Evolutionary conservation across 1,140 invertebrate species (phyloP).

Genomic region (Chionoecetes opilio): DNA sequence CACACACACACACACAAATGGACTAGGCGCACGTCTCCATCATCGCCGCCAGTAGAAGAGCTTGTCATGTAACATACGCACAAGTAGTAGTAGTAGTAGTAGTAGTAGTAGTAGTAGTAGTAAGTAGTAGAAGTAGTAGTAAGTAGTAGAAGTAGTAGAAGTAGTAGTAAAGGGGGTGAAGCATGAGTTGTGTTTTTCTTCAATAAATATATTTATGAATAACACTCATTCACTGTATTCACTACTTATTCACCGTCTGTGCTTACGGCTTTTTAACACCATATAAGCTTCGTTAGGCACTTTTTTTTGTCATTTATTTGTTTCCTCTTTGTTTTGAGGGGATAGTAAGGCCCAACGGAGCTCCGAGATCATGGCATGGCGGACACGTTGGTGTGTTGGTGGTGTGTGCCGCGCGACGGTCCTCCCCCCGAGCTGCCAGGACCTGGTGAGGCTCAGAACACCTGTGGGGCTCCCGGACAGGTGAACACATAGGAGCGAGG

Average conservation of each 20-base stretch:
- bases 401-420: not conserved
- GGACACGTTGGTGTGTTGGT: not conserved
- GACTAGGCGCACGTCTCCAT: too few relatives aligned
- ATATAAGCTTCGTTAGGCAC: too few relatives aligned
- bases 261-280: too few relatives aligned
- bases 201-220: too few relatives aligned
- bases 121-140: not conserved
- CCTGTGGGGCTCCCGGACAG: not conserved
- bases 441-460: not conserved
- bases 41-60: too few relatives aligned
- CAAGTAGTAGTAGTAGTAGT: conserved; percentile 10
- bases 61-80: too few relatives aligned
- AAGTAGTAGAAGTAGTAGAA: not conserved
- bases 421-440: not conserved
- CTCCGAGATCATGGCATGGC: not conserved
- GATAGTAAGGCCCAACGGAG: not conserved
- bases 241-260: too few relatives aligned
- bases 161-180: not conserved
- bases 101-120: conserved; percentile 27
- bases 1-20: too few relatives aligned
- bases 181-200: too few relatives aligned
- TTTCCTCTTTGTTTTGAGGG: not conserved
- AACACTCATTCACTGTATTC: too few relatives aligned
- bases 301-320: too few relatives aligned
- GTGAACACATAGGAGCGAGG: not conserved